Base-by-base conservation (phyloP, 2,113 vertebrate species). In the Megalops atlanticus region DNA sequence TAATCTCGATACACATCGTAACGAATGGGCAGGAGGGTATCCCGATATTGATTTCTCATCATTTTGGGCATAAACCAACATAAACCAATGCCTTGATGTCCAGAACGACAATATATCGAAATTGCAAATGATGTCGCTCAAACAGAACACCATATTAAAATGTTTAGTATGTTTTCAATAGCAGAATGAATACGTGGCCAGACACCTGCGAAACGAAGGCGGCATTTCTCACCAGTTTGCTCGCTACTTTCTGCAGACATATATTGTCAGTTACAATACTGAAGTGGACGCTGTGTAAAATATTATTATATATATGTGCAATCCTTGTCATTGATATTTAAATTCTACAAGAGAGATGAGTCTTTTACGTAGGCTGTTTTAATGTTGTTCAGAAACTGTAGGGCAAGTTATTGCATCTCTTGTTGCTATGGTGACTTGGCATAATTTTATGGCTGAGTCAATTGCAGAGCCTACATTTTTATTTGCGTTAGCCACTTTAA, bases 331-430 rank as follows among this genome's bases (percentile, higher is more conserved):
- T 2, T 64, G 58, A 64, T 24, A 64, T 64, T 64, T n/a, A 10
- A 64, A 27, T 58, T 58, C 21, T n/a, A 4, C 27, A 70, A 71
- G 15, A 6, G 4, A 35, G 4, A 38, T 71, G 14, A 36, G 40
- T 79, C 18, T 38, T 71, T 35, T 47, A 71, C 24, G 69, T 71
- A 45, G 38, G 40, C 58, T 35, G 54, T 73, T 74, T 24, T 10
- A 54, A 74, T 45, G 52, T 33, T 75, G 36, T 77, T 41, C 41
- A 77, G 7, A 77, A 72, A 72, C 54, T 69, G 58, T 27, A 47
- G 14, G 36, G 64, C 75, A 82, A 82, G 41, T 77, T 77, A 77
- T 40, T 79, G 81, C 71, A 79, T 78, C 33, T 74, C 52, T 41
- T 41, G 68, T 74, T 74, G 18, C 72, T 75, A 49, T 84, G 79